Conservation (phyloP, 2,113 vertebrate species). For the Terrapene triunguis region DNA sequence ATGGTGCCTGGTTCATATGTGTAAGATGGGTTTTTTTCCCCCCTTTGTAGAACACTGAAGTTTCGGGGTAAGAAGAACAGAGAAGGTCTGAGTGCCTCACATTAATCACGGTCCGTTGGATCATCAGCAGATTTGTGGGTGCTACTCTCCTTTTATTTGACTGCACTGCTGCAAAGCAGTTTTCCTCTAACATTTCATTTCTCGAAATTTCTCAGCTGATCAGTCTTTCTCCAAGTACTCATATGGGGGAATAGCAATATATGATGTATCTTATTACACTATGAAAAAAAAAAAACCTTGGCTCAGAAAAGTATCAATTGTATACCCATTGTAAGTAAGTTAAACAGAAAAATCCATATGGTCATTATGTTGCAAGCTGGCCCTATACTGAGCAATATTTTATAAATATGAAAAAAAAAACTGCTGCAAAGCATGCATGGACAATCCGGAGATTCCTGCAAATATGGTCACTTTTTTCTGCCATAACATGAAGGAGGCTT, state of each 20-base stretch:
- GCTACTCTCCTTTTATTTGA: not conserved
- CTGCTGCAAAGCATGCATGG: not conserved
- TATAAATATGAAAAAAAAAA: not conserved
- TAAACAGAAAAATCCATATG: not conserved
- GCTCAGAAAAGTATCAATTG: not conserved
- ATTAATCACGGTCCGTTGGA: accelerated
- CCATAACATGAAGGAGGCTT: not conserved
- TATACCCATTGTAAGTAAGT: no score
- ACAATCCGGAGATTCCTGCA: not conserved
- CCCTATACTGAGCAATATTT: not conserved
- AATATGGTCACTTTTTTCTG: not conserved
- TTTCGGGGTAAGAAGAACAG: not conserved
- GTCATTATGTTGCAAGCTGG: not conserved
- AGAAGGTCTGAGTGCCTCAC: accelerated
- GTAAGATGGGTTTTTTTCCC: not conserved
- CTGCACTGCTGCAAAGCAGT: not conserved
- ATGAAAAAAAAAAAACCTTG: not conserved
- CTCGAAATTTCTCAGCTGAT: not conserved
- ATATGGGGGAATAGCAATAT: not conserved
- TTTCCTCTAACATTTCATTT: not conserved
- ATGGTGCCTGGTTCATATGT: accelerated
- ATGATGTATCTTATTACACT: no score
- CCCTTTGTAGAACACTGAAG: not conserved
- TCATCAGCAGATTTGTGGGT: not conserved
- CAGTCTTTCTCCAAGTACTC: not conserved